phyloP scores from a whole-genome alignment of 2,888 invertebrate species.

The Apoda limacodes region DNA sequence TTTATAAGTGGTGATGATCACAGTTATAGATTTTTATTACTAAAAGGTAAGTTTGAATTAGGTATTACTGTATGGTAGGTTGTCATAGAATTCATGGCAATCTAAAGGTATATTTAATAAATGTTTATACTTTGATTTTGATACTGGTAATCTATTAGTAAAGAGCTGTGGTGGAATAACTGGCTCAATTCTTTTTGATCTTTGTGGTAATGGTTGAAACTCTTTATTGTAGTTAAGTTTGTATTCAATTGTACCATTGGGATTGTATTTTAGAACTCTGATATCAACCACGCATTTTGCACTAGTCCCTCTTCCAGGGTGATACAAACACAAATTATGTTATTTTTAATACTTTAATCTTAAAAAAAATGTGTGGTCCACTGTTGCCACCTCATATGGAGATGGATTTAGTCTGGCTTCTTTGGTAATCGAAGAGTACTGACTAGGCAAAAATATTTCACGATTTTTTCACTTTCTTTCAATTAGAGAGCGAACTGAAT shows the following conservation, averaged over 20 bases:
- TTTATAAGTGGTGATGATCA: too few species aligned
- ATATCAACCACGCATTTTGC: constrained; percentile 10
- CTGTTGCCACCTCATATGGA: constrained; percentile 6
- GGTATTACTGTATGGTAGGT: too few species aligned
- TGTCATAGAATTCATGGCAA: background rate
- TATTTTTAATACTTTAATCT: constrained; percentile 10
- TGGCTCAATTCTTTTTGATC: too few species aligned
- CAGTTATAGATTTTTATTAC: too few species aligned
- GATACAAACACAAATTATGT: constrained; percentile 8
- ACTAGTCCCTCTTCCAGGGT: constrained; percentile 4
- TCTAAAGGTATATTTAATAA: constrained; percentile 7
- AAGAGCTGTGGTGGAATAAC: constrained; percentile 6
- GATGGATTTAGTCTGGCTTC: constrained; percentile 12
- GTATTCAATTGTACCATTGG: constrained; percentile 13
- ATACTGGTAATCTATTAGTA: constrained; percentile 5
- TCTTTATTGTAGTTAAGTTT: too few species aligned
- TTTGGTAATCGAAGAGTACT: constrained; percentile 10
- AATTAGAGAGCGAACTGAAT: constrained; percentile 16
- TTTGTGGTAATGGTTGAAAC: too few species aligned
- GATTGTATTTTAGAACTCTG: constrained; percentile 12
- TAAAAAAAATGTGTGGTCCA: constrained; percentile 11
- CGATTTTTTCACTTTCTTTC: constrained; percentile 13
- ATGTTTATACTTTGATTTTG: constrained; percentile 10
- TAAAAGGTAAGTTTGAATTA: too few species aligned
- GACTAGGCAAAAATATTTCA: constrained; percentile 7